Percentiles rank a stretch among this genome's conserved stretches.
Conservation (phyloP, 1,140 invertebrate genomes). For the Schlechtendalia chinensis region DNA sequence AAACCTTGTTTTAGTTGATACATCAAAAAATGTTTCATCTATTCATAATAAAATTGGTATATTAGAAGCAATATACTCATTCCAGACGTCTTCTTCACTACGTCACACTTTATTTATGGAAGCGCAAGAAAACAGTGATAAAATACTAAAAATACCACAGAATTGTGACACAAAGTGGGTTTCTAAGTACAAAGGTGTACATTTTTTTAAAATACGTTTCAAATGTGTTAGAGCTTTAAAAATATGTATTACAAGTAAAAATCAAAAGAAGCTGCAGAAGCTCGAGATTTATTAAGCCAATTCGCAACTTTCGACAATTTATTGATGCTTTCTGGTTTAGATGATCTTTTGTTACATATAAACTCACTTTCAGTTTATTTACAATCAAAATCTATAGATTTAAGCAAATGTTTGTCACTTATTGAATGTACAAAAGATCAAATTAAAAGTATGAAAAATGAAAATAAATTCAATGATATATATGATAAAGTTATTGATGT, state of each 20-base stretch:
- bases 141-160: constrained; percentile 13
- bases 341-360: constrained; percentile 5
- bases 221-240: constrained; percentile 7
- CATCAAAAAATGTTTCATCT: too few relatives aligned
- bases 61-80: neutral
- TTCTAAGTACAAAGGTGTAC: constrained; percentile 5
- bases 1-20: too few relatives aligned
- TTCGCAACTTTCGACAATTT: neutral
- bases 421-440: constrained; percentile 22
- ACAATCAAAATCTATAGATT: constrained; percentile 13
- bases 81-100: neutral
- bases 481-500: constrained; percentile 1
- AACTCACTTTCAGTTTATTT: constrained; percentile 10
- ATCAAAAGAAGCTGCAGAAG: neutral
- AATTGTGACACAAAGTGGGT: constrained; percentile 1
- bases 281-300: constrained; percentile 18
- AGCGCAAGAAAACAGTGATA: neutral
- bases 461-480: constrained; percentile 6
- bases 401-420: neutral
- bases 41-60: constrained; percentile 17
- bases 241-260: constrained; percentile 3
- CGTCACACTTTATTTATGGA: neutral
- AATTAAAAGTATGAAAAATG: too few relatives aligned
- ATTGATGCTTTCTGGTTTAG: neutral
- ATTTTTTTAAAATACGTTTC: constrained; percentile 17